Evolutionary conservation across 2,113 vertebrate genomes (phyloP).

Genomic region (Anguilla japonica): DNA sequence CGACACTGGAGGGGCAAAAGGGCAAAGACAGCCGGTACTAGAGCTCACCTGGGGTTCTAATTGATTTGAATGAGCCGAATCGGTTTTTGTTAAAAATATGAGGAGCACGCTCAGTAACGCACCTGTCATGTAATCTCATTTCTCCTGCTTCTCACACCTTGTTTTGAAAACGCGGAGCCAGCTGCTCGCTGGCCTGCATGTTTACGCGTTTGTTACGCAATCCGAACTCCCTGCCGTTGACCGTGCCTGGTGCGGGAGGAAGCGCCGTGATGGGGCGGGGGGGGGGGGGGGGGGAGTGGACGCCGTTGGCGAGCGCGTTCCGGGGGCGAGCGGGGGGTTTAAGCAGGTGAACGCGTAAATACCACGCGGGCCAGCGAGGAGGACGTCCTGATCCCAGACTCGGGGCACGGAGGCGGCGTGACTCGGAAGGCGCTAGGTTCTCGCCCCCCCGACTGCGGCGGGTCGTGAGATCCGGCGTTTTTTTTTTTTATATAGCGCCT

Average conservation of each 20-base stretch:
- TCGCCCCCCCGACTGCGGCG: not conserved
- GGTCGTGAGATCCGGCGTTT: not conserved
- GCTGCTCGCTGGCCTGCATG: not conserved
- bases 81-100: too few species aligned
- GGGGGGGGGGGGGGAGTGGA: slow-evolving; percentile 20
- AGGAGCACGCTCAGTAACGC: too few species aligned
- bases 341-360: slow-evolving; percentile 58
- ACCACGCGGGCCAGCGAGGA: slow-evolving; percentile 5
- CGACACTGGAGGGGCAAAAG: too few species aligned
- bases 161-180: not conserved
- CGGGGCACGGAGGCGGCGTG: not conserved
- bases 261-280: slow-evolving; percentile 33
- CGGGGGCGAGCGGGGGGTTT: slow-evolving; percentile 54
- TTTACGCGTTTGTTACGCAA: too few species aligned
- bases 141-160: too few species aligned
- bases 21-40: too few species aligned
- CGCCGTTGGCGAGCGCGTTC: slow-evolving; percentile 53
- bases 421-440: not conserved
- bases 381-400: slow-evolving; percentile 39
- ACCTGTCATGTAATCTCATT: too few species aligned
- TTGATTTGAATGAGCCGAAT: too few species aligned
- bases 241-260: not conserved
- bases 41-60: too few species aligned
- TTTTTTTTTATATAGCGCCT: not conserved
- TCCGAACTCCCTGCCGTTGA: not conserved